Evolutionary conservation across 2,888 invertebrate species (phyloP).

Genomic region (Platerodrilus igneus): DNA sequence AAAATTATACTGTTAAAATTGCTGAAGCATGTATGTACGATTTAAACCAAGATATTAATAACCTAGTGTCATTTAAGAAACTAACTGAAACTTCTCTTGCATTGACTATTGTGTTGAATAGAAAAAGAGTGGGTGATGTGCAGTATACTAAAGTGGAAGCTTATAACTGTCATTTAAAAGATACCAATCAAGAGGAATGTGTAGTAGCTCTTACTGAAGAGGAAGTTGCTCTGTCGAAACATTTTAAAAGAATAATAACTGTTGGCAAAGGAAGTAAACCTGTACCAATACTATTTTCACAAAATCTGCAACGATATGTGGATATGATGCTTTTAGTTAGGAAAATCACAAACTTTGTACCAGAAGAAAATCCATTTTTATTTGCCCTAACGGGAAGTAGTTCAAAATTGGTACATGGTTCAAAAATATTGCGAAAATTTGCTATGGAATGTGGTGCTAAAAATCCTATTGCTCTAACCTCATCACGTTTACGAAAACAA

Average conservation of each 20-base stretch:
- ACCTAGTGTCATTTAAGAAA: conserved; percentile 24
- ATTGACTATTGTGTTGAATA: conserved; percentile 29
- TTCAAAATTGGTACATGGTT: conserved; percentile 28
- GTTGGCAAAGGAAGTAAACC: conserved; percentile 14
- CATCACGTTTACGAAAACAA: conserved; percentile 30
- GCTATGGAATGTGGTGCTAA: conserved; percentile 23
- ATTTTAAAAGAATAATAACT: conserved; percentile 17
- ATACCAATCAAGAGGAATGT: conserved; percentile 24
- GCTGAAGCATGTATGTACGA: conserved; percentile 18
- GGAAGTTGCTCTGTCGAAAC: conserved; percentile 26
- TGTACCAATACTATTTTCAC: conserved; percentile 12
- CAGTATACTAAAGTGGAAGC: conserved; percentile 29
- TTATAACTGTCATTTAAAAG: conserved; percentile 10
- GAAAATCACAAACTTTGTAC: no score
- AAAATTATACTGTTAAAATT: conserved; percentile 19
- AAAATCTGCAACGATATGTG: conserved; percentile 6
- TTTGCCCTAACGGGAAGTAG: conserved; percentile 27
- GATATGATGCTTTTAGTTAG: no score
- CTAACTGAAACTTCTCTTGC: conserved; percentile 26
- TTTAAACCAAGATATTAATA: conserved; percentile 19
- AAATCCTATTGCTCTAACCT: conserved; percentile 25
- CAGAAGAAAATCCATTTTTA: conserved; percentile 27
- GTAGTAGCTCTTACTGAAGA: conserved; percentile 21
- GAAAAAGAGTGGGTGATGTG: conserved; percentile 31
- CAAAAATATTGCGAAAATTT: conserved; percentile 25